These are phyloP conservation scores for Drosophila paulistorum DNA, from an alignment of 1,140 invertebrate species.

Conservation along the genomic window DNA sequence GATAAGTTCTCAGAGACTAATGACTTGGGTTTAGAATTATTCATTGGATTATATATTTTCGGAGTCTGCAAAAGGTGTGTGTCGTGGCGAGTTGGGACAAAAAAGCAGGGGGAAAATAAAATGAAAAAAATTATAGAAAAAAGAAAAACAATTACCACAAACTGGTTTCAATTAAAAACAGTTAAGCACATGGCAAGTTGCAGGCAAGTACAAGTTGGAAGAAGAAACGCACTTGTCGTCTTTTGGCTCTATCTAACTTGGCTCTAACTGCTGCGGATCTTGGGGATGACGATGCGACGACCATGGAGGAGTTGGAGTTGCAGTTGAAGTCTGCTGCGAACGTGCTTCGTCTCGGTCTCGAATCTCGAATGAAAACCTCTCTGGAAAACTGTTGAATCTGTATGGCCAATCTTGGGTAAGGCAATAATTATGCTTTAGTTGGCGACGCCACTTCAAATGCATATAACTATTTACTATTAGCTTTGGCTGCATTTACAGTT, in stretches of 20 bases:
- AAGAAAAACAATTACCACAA: slow-evolving; percentile 72
- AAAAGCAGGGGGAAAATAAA: slow-evolving; percentile 49
- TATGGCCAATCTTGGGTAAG: slow-evolving; percentile 52
- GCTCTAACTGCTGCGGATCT: slow-evolving; percentile 8
- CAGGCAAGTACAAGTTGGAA: slow-evolving; percentile 8
- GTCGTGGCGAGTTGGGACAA: slow-evolving; percentile 34
- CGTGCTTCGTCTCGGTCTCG: slow-evolving; percentile 3
- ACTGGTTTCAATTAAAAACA: slow-evolving; percentile 80
- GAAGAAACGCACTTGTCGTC: slow-evolving; percentile 21
- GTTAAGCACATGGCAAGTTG: slow-evolving; percentile 57
- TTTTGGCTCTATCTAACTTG: slow-evolving; percentile 1
- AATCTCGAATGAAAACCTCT: slow-evolving; percentile 1
- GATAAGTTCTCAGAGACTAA: too few relatives aligned
- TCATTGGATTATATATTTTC: slow-evolving; percentile 2
- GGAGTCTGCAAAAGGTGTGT: slow-evolving; percentile 24
- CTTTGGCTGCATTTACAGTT: slow-evolving; percentile 76
- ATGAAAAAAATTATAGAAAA: slow-evolving; percentile 23
- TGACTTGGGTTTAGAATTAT: too few relatives aligned
- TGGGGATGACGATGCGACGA: slow-evolving; percentile 6
- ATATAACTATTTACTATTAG: slow-evolving; percentile 49
- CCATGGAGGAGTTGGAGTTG: too few relatives aligned
- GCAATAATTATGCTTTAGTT: slow-evolving; percentile 78
- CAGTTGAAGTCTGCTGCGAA: slow-evolving; percentile 9
- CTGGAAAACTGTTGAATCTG: slow-evolving; percentile 23
- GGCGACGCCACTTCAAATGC: slow-evolving; percentile 59